Evolutionary conservation across 1,140 invertebrate species (phyloP).

Genomic region (Bombus balteatus): DNA sequence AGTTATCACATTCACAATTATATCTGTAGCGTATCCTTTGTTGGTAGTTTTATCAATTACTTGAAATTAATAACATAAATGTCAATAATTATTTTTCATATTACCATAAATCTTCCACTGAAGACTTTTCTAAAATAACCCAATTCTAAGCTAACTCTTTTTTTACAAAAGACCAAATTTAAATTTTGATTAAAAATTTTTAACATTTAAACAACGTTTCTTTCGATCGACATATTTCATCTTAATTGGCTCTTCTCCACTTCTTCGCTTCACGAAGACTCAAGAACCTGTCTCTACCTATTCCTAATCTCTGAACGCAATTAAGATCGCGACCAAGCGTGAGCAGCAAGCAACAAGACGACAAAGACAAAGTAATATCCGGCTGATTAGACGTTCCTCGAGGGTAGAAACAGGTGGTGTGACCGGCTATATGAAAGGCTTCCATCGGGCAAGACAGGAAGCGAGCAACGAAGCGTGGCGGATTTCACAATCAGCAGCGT

Average conservation of each 20-base stretch:
- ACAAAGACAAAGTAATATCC: constrained; percentile 18
- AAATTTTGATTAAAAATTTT: no score
- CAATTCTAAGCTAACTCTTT: no score
- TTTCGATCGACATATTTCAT: not conserved
- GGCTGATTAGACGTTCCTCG: constrained; percentile 21
- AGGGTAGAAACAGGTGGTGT: not conserved
- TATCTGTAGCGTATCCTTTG: no score
- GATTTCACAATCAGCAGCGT: constrained; percentile 36
- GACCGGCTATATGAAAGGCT: not conserved
- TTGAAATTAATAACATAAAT: no score
- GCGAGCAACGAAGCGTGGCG: constrained; percentile 42
- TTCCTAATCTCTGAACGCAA: not conserved
- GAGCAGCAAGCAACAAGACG: not conserved
- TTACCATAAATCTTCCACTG: no score
- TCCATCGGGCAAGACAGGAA: not conserved
- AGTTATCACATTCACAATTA: no score
- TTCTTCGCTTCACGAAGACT: no score
- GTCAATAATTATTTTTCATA: no score
- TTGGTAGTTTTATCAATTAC: no score
- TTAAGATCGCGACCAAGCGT: not conserved
- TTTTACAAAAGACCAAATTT: no score
- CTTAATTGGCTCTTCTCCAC: no score
- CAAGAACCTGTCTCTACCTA: not conserved
- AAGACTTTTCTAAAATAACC: no score
- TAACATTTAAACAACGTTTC: not conserved